Conservation (phyloP, 2,797 vertebrate genomes). For the Macropus fuliginosus region DNA sequence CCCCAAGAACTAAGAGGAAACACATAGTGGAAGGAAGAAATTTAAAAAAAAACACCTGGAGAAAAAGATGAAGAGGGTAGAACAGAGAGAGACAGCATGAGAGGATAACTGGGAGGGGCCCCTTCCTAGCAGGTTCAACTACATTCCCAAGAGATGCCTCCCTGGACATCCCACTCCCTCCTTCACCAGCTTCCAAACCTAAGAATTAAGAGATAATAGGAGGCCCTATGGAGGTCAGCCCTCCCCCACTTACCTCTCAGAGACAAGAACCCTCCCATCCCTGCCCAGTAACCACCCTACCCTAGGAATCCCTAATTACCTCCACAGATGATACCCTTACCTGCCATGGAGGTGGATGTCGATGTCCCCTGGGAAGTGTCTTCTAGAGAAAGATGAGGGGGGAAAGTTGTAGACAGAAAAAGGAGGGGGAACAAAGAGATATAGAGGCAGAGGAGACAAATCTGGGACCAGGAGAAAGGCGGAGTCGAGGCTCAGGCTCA, state of each 20-base stretch:
- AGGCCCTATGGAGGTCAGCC: background rate
- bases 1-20: background rate
- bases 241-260: background rate
- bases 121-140: slow-evolving; percentile 63
- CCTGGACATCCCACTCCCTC: slow-evolving; percentile 16
- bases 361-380: background rate
- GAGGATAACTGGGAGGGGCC: slow-evolving; percentile 65
- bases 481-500: slow-evolving; percentile 28
- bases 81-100: slow-evolving; percentile 49
- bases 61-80: slow-evolving; percentile 52
- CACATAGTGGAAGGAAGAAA: background rate
- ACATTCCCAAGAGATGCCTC: slow-evolving; percentile 70
- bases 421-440: slow-evolving; percentile 65
- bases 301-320: background rate
- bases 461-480: slow-evolving; percentile 65
- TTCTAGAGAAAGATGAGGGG: background rate
- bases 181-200: slow-evolving; percentile 2
- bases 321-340: slow-evolving; percentile 37
- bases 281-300: background rate
- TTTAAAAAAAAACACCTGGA: background rate
- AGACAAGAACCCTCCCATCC: background rate
- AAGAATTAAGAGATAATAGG: slow-evolving; percentile 14
- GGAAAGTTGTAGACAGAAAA: slow-evolving; percentile 61
- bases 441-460: slow-evolving; percentile 66
- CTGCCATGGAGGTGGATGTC: slow-evolving; percentile 59